A percentile compares a stretch with the other conserved stretches of the same genome.
Evolutionary conservation across 2,888 invertebrate species (phyloP).

Genomic region (Ditylenchus weischeri): DNA sequence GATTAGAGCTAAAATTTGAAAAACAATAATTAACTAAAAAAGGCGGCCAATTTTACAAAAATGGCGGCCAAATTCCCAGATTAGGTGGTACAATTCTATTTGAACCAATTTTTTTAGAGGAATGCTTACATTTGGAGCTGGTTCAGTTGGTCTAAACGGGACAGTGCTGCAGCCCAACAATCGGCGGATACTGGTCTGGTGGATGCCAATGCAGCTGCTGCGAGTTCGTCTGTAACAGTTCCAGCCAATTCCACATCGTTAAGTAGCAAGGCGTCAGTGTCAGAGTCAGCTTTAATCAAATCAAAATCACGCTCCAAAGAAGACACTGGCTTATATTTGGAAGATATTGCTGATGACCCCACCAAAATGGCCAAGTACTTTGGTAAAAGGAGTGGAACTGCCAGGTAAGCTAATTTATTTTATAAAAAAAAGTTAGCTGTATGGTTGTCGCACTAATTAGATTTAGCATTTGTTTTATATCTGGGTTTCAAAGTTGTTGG

Average conservation of each 20-base stretch:
- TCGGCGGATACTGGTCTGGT: not conserved
- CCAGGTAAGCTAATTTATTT: constrained; percentile 2
- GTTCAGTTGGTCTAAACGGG: constrained; percentile 24
- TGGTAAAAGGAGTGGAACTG: constrained; percentile 32
- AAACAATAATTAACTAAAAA: no score
- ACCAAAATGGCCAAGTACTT: constrained; percentile 51
- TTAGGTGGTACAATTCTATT: no score
- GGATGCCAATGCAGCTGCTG: no score
- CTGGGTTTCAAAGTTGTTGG: no score
- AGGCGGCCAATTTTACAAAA: no score
- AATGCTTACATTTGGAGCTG: constrained; percentile 17
- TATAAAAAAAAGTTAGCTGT: not conserved
- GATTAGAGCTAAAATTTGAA: no score
- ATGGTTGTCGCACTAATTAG: no score
- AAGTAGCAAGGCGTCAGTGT: constrained; percentile 15
- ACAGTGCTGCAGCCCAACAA: not conserved
- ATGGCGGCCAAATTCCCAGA: no score
- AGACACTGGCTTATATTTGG: constrained; percentile 36
- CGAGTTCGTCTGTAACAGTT: no score
- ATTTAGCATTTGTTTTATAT: no score
- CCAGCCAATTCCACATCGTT: not conserved
- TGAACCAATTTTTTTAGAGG: no score
- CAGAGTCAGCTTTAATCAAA: constrained; percentile 1
- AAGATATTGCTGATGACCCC: constrained; percentile 49
- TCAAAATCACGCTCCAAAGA: constrained; percentile 14